phyloP scores from a whole-genome alignment of 2,888 invertebrate species.

The Rhodophaea formosa region DNA sequence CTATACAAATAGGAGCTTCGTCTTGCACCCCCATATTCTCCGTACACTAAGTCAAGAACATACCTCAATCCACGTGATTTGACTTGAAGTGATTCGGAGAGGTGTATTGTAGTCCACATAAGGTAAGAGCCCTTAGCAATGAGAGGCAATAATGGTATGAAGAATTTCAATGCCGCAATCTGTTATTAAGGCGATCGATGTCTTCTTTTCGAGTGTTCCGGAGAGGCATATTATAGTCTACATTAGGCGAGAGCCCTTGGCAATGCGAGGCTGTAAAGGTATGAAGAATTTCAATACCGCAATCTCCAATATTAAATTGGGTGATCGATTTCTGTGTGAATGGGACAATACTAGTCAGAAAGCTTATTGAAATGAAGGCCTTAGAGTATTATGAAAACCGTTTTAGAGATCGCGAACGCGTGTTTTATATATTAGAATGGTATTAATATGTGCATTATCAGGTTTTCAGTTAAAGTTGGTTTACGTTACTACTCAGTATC shows the following conservation, averaged over 20 bases:
- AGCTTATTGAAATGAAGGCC: background rate
- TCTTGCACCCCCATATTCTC: background rate
- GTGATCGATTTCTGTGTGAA: slow-evolving; percentile 11
- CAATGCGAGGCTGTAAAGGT: too few relatives aligned
- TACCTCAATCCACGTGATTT: slow-evolving; percentile 20
- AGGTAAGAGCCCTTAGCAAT: slow-evolving; percentile 19
- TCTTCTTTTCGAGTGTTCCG: too few relatives aligned
- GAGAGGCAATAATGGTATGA: slow-evolving; percentile 24
- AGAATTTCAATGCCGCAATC: slow-evolving; percentile 29
- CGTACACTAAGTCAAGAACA: background rate
- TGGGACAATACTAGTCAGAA: background rate
- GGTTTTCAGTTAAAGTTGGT: too few relatives aligned
- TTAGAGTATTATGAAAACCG: too few relatives aligned
- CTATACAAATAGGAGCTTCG: background rate
- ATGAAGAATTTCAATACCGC: too few relatives aligned
- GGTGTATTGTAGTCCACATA: slow-evolving; percentile 27
- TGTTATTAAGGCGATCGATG: too few relatives aligned
- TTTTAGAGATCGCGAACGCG: too few relatives aligned
- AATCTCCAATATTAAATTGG: slow-evolving; percentile 16
- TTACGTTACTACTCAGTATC: too few relatives aligned
- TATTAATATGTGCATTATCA: too few relatives aligned
- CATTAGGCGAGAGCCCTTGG: too few relatives aligned
- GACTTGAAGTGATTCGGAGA: slow-evolving; percentile 24
- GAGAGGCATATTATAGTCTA: too few relatives aligned
- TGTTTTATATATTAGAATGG: too few relatives aligned